A percentile compares a stretch with the other conserved stretches of the same genome.
phyloP scores from a whole-genome alignment of 1,140 invertebrate species.

The Diorhabda carinulata region DNA sequence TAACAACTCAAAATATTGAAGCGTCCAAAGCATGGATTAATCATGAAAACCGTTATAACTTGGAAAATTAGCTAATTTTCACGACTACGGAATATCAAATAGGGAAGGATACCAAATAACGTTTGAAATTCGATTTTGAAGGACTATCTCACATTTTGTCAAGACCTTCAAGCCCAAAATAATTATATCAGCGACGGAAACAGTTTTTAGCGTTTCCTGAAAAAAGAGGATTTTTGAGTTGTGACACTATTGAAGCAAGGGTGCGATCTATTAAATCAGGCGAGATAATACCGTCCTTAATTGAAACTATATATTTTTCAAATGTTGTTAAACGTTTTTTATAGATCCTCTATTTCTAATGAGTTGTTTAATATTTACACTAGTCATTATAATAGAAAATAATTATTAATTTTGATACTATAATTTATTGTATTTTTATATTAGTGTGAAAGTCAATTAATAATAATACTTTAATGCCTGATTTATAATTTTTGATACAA shows the following conservation, averaged over 20 bases:
- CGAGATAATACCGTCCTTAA: too few relatives aligned
- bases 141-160: constrained; percentile 5
- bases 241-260: not conserved
- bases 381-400: too few relatives aligned
- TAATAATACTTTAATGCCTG: too few relatives aligned
- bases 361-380: too few relatives aligned
- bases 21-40: constrained; percentile 2
- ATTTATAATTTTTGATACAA: too few relatives aligned
- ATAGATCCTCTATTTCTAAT: too few relatives aligned
- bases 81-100: not conserved
- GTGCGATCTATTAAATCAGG: too few relatives aligned
- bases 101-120: not conserved
- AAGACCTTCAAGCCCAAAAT: constrained; percentile 3
- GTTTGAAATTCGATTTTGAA: constrained; percentile 1
- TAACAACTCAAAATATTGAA: constrained; percentile 7
- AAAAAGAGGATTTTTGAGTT: constrained; percentile 2
- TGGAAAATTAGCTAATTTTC: constrained; percentile 5
- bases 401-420: too few relatives aligned
- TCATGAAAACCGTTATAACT: constrained; percentile 5
- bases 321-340: too few relatives aligned
- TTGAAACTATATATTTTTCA: too few relatives aligned
- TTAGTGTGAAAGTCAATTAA: too few relatives aligned
- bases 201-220: not conserved
- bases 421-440: too few relatives aligned
- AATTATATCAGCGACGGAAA: not conserved